Evolutionary conservation across 2,113 vertebrate species (phyloP), one percentile per base, ranked within the genome.

Genomic region (Dermatemys mawii): DNA sequence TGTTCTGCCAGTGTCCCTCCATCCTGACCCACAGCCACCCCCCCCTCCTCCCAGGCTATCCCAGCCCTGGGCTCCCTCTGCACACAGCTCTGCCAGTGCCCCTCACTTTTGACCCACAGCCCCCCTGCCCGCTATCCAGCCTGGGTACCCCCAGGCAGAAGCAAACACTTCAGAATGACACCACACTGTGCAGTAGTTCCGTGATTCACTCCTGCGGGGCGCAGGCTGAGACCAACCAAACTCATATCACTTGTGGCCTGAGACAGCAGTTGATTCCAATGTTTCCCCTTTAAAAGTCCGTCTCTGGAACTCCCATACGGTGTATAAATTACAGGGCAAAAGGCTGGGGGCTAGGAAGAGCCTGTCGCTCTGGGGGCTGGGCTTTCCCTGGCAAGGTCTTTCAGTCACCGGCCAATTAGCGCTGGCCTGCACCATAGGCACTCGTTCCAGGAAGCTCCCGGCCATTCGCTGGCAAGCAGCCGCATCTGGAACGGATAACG

Each of bases 401-500:
- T 41, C 48, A 89, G 79, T 48, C 79, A 57, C 41, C 1, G 1
- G 14, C n/a, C 1, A 2, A 49, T 21, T 19, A 44, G 48, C 4
- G n/a, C 46, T 1, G 0, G 26, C 27, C 82, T 53, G 63, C 0
- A 4, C 1, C 2, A 53, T 88, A 48, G 49, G 51, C 7, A 4
- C 63, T 29, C 0, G 1, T 48, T 29, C 84, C 60, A 4, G 83
- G 81, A 78, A 73, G 73, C 14, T 1, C 2, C 2, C 0, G 79
- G 89, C 57, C 41, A 53, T 75, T 9, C 1, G 1, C 0, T 0
- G 83, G 26, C 2, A 0, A 87, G 81, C 8, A 5, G 87, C 53
- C 5, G 21, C 94, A 87, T 94, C 88, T 96, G 97, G 96, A 94
- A 93, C 19, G 81, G 90, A 85, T 87, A 57, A 93, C 63, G 38